Base-by-base conservation (phyloP, 2,888 invertebrate genomes). In the Coelinius sp. region DNA sequence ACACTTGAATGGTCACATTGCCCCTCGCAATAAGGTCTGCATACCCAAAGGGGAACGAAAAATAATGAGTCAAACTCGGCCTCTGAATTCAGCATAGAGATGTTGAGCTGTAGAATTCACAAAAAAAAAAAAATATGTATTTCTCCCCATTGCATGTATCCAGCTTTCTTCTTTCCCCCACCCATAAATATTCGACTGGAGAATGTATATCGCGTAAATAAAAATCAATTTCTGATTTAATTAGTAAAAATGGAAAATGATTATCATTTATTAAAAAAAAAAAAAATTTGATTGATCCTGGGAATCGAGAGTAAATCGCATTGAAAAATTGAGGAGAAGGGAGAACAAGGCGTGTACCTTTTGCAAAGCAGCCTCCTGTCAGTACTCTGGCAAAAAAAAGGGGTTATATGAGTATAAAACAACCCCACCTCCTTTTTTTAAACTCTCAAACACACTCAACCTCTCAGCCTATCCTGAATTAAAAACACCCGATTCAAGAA, bases 21-120 rank as follows among this genome's bases (percentile, higher is more conserved):
- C 35, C 20, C 25, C 31, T 5, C 31, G 2, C 62, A 20, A 17
- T 31, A 53, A 65, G 46, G 44, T 27, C 31, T 27, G 46, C 59
- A 49, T 71, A 17, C 73, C 44, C 78, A 80, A 79, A 76, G 68
- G 79, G 79, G 80, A 78, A 69, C 65, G 73, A 78, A 79, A 84
- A 86, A 86, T 85, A 85, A 86, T 84, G 84, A 86, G 83, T 85
- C 84, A 84, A 82, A 82, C 79, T 79, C 68, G 77, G 75, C 79
- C 80, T 17, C 12, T n/a, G 56, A 78, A 79, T 77, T 70, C 73
- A 68, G 67, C 68, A 71, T 74, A 31, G 73, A 63, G 70, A 46
- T 31, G 5, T 59, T 53, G 67, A 17, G 22, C 56, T 64, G 27
- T 69, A 46, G 25, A 31, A 56, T 22, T 41, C 20, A 20, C 53